phyloP scores from a whole-genome alignment of 2,113 vertebrate genomes.

The Typhlomys cinereus region DNA sequence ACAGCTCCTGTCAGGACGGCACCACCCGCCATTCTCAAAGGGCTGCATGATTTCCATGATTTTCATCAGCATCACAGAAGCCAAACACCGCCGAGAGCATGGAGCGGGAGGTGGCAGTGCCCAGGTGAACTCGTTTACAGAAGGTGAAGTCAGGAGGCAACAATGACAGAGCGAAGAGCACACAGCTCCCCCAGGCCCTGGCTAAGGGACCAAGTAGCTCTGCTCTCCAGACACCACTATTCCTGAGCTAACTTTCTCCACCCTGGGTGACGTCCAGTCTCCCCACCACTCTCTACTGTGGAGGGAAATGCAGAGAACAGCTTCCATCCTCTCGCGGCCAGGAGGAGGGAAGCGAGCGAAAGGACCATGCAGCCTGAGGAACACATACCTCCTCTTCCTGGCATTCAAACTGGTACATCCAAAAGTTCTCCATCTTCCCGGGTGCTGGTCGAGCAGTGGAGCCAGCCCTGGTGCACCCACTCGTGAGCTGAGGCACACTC shows the following conservation, averaged over 20 bases:
- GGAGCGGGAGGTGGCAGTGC: neutral
- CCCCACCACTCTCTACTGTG: neutral
- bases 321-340: neutral
- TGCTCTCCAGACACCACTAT: neutral
- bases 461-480: neutral
- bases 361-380: neutral
- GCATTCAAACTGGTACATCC: constrained; percentile 91
- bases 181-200: neutral
- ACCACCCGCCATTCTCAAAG: neutral
- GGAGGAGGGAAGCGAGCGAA: neutral
- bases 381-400: constrained; percentile 85
- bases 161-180: neutral
- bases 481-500: constrained; percentile 13
- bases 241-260: neutral
- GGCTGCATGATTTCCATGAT: neutral
- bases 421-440: constrained; percentile 94
- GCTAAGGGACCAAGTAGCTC: neutral
- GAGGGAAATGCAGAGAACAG: neutral
- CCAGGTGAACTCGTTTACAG: neutral
- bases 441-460: neutral
- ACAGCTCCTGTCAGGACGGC: neutral
- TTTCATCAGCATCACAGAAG: neutral
- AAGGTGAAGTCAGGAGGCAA: neutral
- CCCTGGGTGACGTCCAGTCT: neutral
- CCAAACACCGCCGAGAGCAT: neutral